Base-by-base conservation (phyloP, 2,888 invertebrate genomes). In the Nemotelus pantherinus region DNA sequence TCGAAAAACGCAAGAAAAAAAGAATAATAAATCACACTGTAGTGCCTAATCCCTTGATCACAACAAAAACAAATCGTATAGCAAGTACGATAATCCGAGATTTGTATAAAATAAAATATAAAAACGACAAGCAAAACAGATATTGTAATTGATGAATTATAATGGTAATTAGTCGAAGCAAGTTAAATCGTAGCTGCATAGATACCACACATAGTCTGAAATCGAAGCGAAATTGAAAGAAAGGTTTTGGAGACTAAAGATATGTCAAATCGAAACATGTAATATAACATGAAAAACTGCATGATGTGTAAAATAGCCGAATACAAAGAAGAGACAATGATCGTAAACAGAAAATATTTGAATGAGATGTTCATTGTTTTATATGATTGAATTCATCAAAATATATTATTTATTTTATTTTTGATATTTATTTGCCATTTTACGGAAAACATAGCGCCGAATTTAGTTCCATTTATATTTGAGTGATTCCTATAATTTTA, bases 41-140 rank as follows among this genome's bases (percentile, higher is more conserved):
- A 83, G 83, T 83, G 83, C 83, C 83, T 83, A 82, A 81, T 81
- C 81, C 82, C 81, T 43, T 80, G 81, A 82, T 77, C 80, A 82
- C 72, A 47, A 72, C 58, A 63, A 68, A 65, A 65, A 67, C 44
- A 77, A 47, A 77, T 77, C 80, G 25, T 25, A 25, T 25, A 25
- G 25, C 1, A 25, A 25, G 25, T 25, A 25, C 25, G 25, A 1
- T 25, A 25, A 25, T 25, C 25, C 78, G 68, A 79, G 47, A 80
- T 77, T 77, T 81, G 79, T 65, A 79, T 81, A 82, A 81, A 81
- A 81, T 82, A 76, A 79, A 81, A 79, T 80, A 78, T 80, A 79
- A 79, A 72, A 80, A 65, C 65, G 79, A 79, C 79, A 77, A 65
- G 25, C 25, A 25, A 25, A 25, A 25, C 25, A 25, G 25, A 25